These are phyloP conservation scores for Erebia epiphron DNA, from an alignment of 2,888 invertebrate species.

Conservation along the genomic window DNA sequence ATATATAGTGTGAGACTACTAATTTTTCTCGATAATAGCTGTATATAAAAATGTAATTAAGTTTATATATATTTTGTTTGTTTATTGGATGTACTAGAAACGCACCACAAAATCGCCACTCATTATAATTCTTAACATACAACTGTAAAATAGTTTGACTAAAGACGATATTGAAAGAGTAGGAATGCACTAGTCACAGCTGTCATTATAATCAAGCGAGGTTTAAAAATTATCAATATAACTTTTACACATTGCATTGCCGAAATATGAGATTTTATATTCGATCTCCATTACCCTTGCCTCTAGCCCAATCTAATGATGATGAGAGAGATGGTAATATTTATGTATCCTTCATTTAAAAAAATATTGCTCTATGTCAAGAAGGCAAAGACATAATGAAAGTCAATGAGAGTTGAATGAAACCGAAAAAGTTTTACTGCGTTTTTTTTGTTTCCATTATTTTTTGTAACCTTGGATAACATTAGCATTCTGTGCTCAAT, in stretches of 20 bases:
- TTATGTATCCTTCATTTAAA: neutral
- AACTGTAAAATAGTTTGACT: no score
- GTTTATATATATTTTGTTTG: conserved; percentile 10
- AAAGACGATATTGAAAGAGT: no score
- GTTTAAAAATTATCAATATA: conserved; percentile 14
- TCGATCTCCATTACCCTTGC: conserved; percentile 19
- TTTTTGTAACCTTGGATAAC: no score
- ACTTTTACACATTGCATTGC: conserved; percentile 28
- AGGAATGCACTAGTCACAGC: no score
- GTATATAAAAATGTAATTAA: conserved; percentile 42
- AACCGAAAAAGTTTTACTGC: no score
- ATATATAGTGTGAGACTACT: conserved; percentile 41
- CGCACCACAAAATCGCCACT: conserved; percentile 24
- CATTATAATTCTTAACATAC: conserved; percentile 20
- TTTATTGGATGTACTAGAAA: conserved; percentile 14
- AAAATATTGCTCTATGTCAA: no score
- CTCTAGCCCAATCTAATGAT: neutral
- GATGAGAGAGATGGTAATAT: neutral
- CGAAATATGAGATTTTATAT: conserved; percentile 5
- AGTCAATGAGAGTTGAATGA: no score
- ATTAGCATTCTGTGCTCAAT: no score
- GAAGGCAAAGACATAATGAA: no score
- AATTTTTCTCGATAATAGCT: conserved; percentile 41
- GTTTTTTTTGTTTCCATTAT: no score
- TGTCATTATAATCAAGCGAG: no score